Percentiles rank a stretch among this genome's conserved stretches.
Evolutionary conservation across 35 echinoderm and acorn worm genomes (phyloP).

Genomic region (Acanthaster planci): DNA sequence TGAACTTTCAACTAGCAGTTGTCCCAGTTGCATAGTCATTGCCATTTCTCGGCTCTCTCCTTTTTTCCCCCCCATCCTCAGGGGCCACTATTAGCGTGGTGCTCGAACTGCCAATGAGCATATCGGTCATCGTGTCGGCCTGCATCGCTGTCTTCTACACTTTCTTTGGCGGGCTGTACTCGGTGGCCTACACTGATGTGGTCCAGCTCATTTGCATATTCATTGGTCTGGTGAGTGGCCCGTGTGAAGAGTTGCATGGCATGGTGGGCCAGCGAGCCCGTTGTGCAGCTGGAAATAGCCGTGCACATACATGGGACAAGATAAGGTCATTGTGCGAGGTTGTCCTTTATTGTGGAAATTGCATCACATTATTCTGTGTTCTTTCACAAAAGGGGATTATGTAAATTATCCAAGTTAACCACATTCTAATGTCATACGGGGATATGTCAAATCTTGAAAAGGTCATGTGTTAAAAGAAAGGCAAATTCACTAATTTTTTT

Average conservation of each 20-base stretch:
- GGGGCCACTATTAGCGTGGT: conserved; percentile 91
- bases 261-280: background rate
- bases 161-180: conserved; percentile 86
- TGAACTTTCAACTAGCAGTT: no score
- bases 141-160: conserved; percentile 88
- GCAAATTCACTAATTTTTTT: no score
- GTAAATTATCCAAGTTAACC: no score
- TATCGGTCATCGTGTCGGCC: conserved; percentile 83
- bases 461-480: no score
- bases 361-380: no score
- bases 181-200: conserved; percentile 90
- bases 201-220: conserved; percentile 94
- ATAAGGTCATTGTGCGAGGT: no score
- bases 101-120: conserved; percentile 58
- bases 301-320: background rate
- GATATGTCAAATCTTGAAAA: no score
- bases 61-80: conserved; percentile 21
- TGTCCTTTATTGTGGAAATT: no score
- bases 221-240: conserved; percentile 74
- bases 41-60: background rate
- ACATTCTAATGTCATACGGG: no score
- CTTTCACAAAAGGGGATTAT: no score
- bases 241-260: background rate
- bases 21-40: no score
- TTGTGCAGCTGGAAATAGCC: background rate